A percentile compares a stretch with the other conserved stretches of the same genome.
These are phyloP conservation scores for Zaprionus ornatus DNA, from an alignment of 1,140 invertebrate species.

Conservation along the genomic window DNA sequence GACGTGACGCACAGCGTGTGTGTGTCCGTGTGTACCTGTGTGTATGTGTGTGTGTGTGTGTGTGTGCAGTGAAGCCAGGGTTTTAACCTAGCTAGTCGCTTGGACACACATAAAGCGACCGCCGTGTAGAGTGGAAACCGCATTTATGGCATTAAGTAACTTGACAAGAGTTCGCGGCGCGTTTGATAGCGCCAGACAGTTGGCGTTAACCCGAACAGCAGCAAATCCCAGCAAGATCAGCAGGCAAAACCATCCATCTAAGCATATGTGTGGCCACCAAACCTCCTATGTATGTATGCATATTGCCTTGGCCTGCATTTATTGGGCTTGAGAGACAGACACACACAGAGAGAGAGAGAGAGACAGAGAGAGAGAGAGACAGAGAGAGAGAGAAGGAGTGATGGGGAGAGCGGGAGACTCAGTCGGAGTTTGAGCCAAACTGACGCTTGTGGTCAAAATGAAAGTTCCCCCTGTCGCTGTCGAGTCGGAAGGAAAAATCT, in stretches of 20 bases:
- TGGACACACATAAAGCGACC: slow-evolving; percentile 36
- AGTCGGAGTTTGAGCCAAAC: slow-evolving; percentile 23
- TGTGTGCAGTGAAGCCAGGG: not conserved
- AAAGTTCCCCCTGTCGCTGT: slow-evolving; percentile 79
- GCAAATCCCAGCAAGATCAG: slow-evolving; percentile 15
- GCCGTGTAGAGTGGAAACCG: slow-evolving; percentile 40
- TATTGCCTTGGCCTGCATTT: slow-evolving; percentile 75
- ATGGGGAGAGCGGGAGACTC: not conserved
- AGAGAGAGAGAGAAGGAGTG: not conserved
- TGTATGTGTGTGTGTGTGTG: not conserved
- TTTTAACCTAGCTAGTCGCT: slow-evolving; percentile 46
- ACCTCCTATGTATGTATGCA: slow-evolving; percentile 32
- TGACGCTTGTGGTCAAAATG: slow-evolving; percentile 80
- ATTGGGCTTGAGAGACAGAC: slow-evolving; percentile 24
- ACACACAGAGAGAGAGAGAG: not conserved
- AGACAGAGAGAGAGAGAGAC: not conserved
- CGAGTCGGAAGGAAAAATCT: slow-evolving; percentile 83
- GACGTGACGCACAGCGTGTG: slow-evolving; percentile 15
- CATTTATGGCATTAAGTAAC: slow-evolving; percentile 62
- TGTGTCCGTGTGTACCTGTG: not conserved
- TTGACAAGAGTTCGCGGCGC: slow-evolving; percentile 58
- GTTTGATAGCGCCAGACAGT: slow-evolving; percentile 55
- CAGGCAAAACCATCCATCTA: slow-evolving; percentile 29
- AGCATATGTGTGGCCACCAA: slow-evolving; percentile 16
- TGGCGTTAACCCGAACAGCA: slow-evolving; percentile 58